These are phyloP conservation scores for Scaptodrosophila lebanonensis DNA, from an alignment of 1,140 invertebrate species.

Conservation along the genomic window DNA sequence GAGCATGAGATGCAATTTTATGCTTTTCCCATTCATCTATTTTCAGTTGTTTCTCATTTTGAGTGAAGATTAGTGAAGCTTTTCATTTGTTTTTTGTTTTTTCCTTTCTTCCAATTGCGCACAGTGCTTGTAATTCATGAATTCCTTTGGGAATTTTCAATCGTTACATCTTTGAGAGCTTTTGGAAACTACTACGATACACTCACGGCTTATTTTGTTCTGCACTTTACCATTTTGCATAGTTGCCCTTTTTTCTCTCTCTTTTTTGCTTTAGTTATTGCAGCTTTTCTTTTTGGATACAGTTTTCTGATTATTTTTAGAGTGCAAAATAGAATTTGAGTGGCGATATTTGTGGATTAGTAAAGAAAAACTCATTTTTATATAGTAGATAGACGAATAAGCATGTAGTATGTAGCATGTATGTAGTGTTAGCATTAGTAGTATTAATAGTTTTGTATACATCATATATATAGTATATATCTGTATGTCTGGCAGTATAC, in stretches of 20 bases:
- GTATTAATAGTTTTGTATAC: constrained; percentile 2
- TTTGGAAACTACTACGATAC: constrained; percentile 9
- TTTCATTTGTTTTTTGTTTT: not conserved
- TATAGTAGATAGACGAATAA: constrained; percentile 49
- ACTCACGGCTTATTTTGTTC: constrained; percentile 16
- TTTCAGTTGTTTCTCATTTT: constrained; percentile 4
- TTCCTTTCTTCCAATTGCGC: too few species aligned
- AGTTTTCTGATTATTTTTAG: constrained; percentile 18
- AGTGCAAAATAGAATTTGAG: constrained; percentile 36
- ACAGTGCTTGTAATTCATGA: too few species aligned
- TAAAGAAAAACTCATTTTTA: constrained; percentile 34
- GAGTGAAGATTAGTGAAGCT: too few species aligned
- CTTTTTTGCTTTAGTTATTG: too few species aligned
- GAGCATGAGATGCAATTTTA: too few species aligned
- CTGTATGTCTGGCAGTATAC: too few species aligned
- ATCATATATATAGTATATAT: too few species aligned
- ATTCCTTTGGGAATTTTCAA: too few species aligned
- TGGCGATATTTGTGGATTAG: constrained; percentile 18
- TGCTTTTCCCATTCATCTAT: constrained; percentile 3
- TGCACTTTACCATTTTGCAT: constrained; percentile 11
- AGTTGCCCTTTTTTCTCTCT: constrained; percentile 14
- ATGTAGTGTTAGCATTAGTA: constrained; percentile 17
- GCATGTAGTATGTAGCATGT: constrained; percentile 21
- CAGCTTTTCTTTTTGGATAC: constrained; percentile 24
- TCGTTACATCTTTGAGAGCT: too few species aligned